These are phyloP conservation scores for Schizothorax lantsangensis DNA, from an alignment of 2,797 vertebrate species.

Conservation along the genomic window DNA sequence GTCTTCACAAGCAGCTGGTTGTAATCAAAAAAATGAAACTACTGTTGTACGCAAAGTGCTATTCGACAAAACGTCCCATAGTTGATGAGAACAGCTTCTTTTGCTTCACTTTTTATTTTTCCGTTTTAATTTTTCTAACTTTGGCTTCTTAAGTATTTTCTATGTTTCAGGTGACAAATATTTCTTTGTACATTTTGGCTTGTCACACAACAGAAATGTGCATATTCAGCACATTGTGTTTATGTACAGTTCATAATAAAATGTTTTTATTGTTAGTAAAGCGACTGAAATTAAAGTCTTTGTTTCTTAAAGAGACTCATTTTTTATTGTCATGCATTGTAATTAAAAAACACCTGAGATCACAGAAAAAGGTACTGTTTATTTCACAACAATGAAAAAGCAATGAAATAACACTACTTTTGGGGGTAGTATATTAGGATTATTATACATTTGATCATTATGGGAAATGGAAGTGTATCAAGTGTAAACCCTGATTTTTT, in stretches of 20 bases:
- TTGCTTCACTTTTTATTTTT: conserved; percentile 67
- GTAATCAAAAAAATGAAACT: conserved; percentile 56
- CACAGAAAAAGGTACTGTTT: too few relatives aligned
- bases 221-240: conserved; percentile 80
- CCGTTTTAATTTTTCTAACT: conserved; percentile 66
- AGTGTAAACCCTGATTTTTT: too few relatives aligned
- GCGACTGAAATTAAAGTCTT: conserved; percentile 51
- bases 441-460: too few relatives aligned
- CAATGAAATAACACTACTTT: too few relatives aligned
- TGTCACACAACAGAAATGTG: conserved; percentile 76
- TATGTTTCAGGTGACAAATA: conserved; percentile 69
- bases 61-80: conserved; percentile 41
- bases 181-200: conserved; percentile 81
- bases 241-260: conserved; percentile 65
- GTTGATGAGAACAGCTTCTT: conserved; percentile 60
- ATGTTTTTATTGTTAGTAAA: conserved; percentile 80
- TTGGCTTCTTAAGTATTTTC: conserved; percentile 48
- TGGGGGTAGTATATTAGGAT: too few relatives aligned
- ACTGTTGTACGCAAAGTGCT: conserved; percentile 51
- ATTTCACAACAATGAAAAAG: too few relatives aligned
- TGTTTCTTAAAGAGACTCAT: conserved; percentile 49
- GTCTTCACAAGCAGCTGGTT: conserved; percentile 51
- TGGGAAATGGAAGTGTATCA: too few relatives aligned
- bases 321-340: conserved; percentile 11
- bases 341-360: not conserved